Conservation (phyloP, 2,888 invertebrate species). For the Tupiocoris notatus region DNA sequence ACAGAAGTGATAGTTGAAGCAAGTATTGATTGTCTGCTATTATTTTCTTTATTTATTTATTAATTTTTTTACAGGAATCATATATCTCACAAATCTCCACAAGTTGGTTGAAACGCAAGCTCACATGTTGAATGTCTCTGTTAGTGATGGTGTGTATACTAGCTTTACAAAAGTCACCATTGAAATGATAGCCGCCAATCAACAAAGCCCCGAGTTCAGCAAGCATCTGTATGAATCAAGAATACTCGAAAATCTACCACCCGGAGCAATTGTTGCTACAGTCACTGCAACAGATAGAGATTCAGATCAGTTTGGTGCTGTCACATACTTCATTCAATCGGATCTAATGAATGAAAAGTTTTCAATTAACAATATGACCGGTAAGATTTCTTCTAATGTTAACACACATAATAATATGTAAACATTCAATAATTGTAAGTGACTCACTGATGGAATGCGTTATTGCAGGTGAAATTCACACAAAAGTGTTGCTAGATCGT, state of each 20-base stretch:
- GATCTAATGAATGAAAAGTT: constrained; percentile 73
- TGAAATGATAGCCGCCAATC: constrained; percentile 74
- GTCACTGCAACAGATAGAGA: constrained; percentile 74
- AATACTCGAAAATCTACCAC: constrained; percentile 75
- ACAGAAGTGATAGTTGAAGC: too few relatives aligned
- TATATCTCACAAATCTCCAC: constrained; percentile 72
- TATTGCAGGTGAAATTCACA: constrained; percentile 65
- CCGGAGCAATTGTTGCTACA: constrained; percentile 72
- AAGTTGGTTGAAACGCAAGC: constrained; percentile 66
- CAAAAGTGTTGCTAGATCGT: constrained; percentile 80
- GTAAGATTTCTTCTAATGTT: constrained; percentile 52
- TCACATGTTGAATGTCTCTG: constrained; percentile 78
- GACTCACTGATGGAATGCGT: neutral
- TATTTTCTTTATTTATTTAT: too few relatives aligned
- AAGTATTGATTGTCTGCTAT: constrained; percentile 5
- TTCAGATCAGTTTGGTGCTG: constrained; percentile 54
- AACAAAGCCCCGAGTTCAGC: constrained; percentile 74
- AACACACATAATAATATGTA: neutral
- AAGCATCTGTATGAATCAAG: constrained; percentile 75
- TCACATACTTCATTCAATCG: constrained; percentile 78
- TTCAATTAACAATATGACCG: constrained; percentile 68
- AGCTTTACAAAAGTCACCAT: constrained; percentile 81
- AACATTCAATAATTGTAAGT: neutral
- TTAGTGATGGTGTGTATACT: constrained; percentile 93
- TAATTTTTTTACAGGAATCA: constrained; percentile 60